Percentiles rank a stretch among this genome's conserved stretches.
Evolutionary conservation across 2,888 invertebrate species (phyloP).

Genomic region (Drosophila differens): DNA sequence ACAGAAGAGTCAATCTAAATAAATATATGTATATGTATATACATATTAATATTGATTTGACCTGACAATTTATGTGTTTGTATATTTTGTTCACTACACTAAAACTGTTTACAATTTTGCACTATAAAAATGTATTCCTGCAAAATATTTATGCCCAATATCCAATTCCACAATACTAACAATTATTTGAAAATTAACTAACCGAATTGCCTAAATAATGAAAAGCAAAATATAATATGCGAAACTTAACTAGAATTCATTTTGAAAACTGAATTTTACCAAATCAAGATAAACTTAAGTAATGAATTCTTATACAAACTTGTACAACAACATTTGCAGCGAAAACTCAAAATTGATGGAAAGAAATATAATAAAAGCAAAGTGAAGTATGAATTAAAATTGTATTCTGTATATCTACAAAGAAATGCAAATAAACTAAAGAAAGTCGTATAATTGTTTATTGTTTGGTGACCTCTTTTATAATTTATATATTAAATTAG

Average conservation of each 20-base stretch:
- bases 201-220: conserved; percentile 60
- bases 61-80: conserved; percentile 27
- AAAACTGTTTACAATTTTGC: conserved; percentile 41
- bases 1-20: conserved; percentile 26
- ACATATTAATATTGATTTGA: conserved; percentile 2
- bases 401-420: conserved; percentile 68
- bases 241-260: conserved; percentile 46
- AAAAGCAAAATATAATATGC: conserved; percentile 32
- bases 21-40: conserved; percentile 1
- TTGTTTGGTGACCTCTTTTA: neutral
- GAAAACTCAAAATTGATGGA: conserved; percentile 14
- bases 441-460: conserved; percentile 25
- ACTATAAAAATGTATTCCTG: conserved; percentile 35
- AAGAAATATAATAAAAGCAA: conserved; percentile 14
- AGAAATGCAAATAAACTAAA: conserved; percentile 50
- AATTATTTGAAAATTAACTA: conserved; percentile 51
- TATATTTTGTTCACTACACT: conserved; percentile 28
- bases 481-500: neutral
- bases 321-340: conserved; percentile 45
- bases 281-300: conserved; percentile 68
- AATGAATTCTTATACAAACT: conserved; percentile 47
- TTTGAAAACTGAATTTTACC: conserved; percentile 74
- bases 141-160: conserved; percentile 54
- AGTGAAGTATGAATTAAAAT: conserved; percentile 7
- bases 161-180: conserved; percentile 31